A percentile compares a stretch with the other conserved stretches of the same genome.
Conservation (phyloP, 2,113 vertebrate species). For the Sander vitreus region DNA sequence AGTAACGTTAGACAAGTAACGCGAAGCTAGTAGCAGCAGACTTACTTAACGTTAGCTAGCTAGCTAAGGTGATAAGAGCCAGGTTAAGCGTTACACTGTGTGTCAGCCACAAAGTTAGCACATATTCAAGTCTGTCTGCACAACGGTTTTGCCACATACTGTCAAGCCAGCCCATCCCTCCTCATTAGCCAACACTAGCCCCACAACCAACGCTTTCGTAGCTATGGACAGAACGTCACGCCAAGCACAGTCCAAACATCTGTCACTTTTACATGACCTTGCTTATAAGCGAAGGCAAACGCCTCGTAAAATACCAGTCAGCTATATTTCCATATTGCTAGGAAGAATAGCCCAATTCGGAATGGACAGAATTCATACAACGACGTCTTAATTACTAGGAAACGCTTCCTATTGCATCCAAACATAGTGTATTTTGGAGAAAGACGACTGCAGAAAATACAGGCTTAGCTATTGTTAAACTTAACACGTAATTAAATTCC, state of each 20-base stretch:
- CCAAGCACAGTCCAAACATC: not conserved
- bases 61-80: not conserved
- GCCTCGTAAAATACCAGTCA: not conserved
- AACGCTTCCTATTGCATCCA: not conserved
- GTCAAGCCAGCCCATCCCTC: conserved; percentile 32
- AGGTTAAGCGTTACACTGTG: not conserved
- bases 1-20: not conserved
- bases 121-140: not conserved
- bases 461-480: conserved; percentile 15
- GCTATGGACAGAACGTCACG: not conserved
- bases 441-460: conserved; percentile 28
- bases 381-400: not conserved
- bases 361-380: fast-evolving
- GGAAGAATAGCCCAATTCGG: not conserved
- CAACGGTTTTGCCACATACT: not conserved
- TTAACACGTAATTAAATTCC: not conserved
- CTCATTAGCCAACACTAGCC: conserved; percentile 20
- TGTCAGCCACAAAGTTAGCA: conserved; percentile 4
- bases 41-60: conserved; percentile 28
- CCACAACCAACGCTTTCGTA: not conserved
- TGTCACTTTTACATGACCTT: conserved; percentile 23
- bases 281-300: not conserved
- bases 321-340: fast-evolving
- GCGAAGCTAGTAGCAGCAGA: conserved; percentile 6
- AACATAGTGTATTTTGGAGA: not conserved